These are phyloP conservation scores for Meriones unguiculatus DNA, from an alignment of 2,113 vertebrate genomes.

Conservation along the genomic window DNA sequence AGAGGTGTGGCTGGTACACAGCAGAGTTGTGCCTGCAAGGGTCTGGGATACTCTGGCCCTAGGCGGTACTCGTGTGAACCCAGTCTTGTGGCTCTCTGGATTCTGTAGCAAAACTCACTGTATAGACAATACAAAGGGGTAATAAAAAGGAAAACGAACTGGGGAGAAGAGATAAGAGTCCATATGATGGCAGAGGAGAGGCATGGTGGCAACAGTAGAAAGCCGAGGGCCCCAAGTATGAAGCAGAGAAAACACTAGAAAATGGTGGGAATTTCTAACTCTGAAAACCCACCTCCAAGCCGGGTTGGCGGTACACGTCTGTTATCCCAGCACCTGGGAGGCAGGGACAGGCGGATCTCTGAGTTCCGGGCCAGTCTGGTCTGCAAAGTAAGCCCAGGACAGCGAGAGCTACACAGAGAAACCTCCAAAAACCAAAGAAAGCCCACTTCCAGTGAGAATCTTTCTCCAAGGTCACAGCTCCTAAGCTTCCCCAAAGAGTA, in stretches of 20 bases:
- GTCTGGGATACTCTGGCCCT: neutral
- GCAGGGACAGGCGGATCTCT: too few species aligned
- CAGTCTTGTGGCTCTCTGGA: neutral
- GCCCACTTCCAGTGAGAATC: neutral
- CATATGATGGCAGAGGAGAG: neutral
- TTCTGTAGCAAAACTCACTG: neutral
- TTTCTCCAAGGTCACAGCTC: neutral
- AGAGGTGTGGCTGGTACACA: neutral
- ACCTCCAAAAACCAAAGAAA: neutral
- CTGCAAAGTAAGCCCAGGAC: too few species aligned
- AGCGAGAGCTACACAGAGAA: too few species aligned
- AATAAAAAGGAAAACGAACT: neutral
- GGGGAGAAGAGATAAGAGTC: neutral
- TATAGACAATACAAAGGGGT: neutral
- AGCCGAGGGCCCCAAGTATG: too few species aligned
- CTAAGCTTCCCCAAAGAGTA: neutral
- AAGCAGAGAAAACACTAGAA: neutral
- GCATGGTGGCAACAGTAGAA: neutral
- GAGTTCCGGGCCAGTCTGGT: too few species aligned
- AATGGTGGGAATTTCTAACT: neutral
- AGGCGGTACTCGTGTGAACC: neutral
- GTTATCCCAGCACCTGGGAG: too few species aligned
- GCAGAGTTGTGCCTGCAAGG: neutral
- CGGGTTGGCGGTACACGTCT: too few species aligned
- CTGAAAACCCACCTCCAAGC: neutral